Base-by-base conservation (phyloP, 2,113 vertebrate genomes). In the Sinocyclocheilus grahami region DNA sequence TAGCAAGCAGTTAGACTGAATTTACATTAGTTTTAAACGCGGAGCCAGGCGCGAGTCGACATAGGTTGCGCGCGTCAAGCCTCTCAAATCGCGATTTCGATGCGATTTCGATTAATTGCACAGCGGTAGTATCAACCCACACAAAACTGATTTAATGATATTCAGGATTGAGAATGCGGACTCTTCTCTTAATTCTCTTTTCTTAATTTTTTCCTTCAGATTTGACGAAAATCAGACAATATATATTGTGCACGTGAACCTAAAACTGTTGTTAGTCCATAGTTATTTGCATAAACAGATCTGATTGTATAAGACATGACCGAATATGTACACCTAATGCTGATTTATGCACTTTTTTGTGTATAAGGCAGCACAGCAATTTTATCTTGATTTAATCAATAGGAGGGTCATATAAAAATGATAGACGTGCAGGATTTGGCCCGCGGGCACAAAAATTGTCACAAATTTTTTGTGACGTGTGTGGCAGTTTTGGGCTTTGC, bases 361-460 rank as follows among this genome's bases (percentile, higher is more conserved):
- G 24, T 20, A 55, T 14, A 55, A 20, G 42, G n/a, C 42, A 76
- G 48, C 51, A 55, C 24, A 78, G 27, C 48, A 78, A 78, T 30
- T 55, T 78, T 8, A 4, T 33, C 8, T 53, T n/a, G 8, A 60
- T 60, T n/a, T n/a, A 78, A 55, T 55, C 76, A 78, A 78, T 78
- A 18, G 48, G 16, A 33, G 48, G 46, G 76, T 78, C 51, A 33
- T 51, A 77, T 78, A 33, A 78, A 78, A 78, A 51, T 76, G n/a
- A 76, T 48, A 76, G 51, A 30, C 76, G 2, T 78, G 75, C 48
- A 30, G 75, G 27, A 78, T 27, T 30, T 30, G 48, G 76, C 48
- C 48, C 1, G 0, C 7, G 24, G 48, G 22, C 13, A 42, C 42
- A 42, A 42, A 42, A 42, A 42, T 77, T 30, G 75, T 20, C n/a